A percentile compares a stretch with the other conserved stretches of the same genome.
Conservation (phyloP, 2,113 vertebrate species). For the Leptocoma aspasia region DNA sequence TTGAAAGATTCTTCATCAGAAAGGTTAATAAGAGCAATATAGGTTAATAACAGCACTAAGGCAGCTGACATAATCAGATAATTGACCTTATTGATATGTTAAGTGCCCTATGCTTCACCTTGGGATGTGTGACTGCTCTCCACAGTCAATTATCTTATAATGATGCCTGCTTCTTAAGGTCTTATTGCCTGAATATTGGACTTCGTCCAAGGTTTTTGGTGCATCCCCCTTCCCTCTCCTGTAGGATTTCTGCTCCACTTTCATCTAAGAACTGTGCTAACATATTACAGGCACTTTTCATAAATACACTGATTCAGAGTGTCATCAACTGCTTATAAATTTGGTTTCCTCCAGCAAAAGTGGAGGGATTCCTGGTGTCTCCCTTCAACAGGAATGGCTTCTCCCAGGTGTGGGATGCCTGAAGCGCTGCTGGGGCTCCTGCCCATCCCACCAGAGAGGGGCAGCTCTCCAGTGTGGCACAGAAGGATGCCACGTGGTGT, state of each 20-base stretch:
- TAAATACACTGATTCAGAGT: background rate
- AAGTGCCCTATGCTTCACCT: constrained; percentile 68
- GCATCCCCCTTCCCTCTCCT: background rate
- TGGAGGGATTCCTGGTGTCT: background rate
- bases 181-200: constrained; percentile 1
- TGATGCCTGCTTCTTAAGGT: constrained; percentile 25
- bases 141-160: constrained; percentile 64
- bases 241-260: constrained; percentile 10
- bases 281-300: background rate
- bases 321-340: background rate
- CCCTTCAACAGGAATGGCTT: background rate
- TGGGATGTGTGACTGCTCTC: constrained; percentile 54
- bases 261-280: background rate
- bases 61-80: constrained; percentile 64
- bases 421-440: fast-evolving
- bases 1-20: constrained; percentile 77
- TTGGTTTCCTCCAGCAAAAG: background rate
- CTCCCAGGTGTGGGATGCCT: background rate
- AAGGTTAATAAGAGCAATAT: constrained; percentile 76
- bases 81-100: constrained; percentile 77
- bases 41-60: constrained; percentile 70
- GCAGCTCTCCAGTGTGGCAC: background rate
- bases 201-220: background rate
- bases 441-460: background rate
- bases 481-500: fast-evolving